Percentiles rank a stretch among this genome's conserved stretches.
Evolutionary conservation across 2,797 vertebrate genomes (phyloP).

Genomic region (Mycteria americana): DNA sequence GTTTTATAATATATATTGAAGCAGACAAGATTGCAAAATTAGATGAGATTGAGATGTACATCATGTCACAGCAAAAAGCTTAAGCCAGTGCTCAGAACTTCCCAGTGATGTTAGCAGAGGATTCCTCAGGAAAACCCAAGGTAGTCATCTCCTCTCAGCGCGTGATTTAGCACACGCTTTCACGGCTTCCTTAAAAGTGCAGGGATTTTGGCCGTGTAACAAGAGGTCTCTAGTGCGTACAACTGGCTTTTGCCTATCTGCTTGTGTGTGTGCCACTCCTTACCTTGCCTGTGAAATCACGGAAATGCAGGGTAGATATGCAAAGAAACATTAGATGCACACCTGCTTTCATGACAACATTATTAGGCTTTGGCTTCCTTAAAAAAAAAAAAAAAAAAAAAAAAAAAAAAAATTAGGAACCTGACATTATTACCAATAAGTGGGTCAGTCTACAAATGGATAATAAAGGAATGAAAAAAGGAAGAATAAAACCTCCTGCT

Average conservation of each 20-base stretch:
- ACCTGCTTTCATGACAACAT: accelerated
- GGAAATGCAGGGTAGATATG: neutral
- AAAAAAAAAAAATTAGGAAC: too few relatives aligned
- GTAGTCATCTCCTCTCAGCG: neutral
- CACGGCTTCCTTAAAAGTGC: neutral
- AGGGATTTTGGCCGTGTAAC: neutral
- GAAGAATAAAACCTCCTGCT: neutral
- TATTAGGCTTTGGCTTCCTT: neutral
- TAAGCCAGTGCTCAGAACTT: neutral
- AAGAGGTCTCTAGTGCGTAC: too few relatives aligned
- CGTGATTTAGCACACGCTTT: accelerated
- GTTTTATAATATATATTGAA: neutral
- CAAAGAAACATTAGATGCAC: neutral
- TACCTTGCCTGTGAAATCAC: too few relatives aligned
- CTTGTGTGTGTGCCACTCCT: neutral
- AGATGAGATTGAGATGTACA: neutral
- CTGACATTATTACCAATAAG: neutral
- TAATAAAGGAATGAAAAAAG: neutral
- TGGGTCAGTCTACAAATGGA: neutral
- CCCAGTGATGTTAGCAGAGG: neutral
- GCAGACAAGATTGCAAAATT: neutral
- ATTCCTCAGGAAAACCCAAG: neutral
- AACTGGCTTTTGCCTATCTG: neutral
- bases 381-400: neutral
- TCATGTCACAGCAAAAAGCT: neutral